phyloP scores from a whole-genome alignment of 2,113 vertebrate species.

The Raphicerus campestris region DNA sequence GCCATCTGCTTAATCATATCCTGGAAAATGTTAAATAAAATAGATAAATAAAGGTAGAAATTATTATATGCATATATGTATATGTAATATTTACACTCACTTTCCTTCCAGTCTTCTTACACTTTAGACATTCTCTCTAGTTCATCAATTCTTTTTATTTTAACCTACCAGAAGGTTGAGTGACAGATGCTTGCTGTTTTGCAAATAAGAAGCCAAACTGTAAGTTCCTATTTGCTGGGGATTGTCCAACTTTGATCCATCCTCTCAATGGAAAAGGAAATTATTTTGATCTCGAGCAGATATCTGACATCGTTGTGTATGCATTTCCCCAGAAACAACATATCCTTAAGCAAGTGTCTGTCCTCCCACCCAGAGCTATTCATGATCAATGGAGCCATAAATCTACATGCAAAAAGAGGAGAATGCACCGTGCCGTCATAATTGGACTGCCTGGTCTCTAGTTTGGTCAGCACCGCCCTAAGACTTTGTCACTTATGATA shows the following conservation, averaged over 20 bases:
- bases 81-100: background rate
- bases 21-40: conserved; percentile 44
- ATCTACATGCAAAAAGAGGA: background rate
- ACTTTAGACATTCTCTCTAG: background rate
- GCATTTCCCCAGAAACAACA: background rate
- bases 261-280: background rate
- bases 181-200: background rate
- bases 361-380: background rate
- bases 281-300: background rate
- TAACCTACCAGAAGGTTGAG: background rate
- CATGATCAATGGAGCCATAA: background rate
- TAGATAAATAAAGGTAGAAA: conserved; percentile 23
- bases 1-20: conserved; percentile 51
- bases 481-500: background rate
- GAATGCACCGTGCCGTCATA: rapidly evolving
- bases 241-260: background rate
- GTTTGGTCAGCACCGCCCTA: background rate
- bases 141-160: background rate
- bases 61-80: background rate
- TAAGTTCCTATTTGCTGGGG: background rate
- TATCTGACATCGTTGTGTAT: background rate
- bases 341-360: background rate
- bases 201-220: background rate
- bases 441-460: rapidly evolving
- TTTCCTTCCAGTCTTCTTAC: background rate